Conservation (phyloP, 2,888 invertebrate species). For the Idaea biselata region DNA sequence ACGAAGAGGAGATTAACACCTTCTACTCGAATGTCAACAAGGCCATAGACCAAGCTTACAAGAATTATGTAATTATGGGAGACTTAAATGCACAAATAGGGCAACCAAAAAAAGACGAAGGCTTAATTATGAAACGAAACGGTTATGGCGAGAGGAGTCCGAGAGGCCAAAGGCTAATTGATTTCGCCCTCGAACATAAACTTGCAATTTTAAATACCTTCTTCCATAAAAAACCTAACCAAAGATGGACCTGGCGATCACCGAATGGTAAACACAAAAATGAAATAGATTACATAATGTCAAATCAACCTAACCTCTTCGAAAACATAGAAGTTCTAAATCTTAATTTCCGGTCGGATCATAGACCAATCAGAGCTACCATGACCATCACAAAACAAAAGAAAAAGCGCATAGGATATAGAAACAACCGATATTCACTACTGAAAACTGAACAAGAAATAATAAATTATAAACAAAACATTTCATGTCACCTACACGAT, state of each 20-base stretch:
- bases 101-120: slow-evolving; percentile 5
- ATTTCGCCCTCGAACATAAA: slow-evolving; percentile 19
- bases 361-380: slow-evolving; percentile 14
- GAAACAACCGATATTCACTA: too few species aligned
- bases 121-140: slow-evolving; percentile 5
- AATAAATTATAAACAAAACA: too few species aligned
- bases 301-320: slow-evolving; percentile 10
- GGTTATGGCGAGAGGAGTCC: slow-evolving; percentile 16
- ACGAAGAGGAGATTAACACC: slow-evolving; percentile 16
- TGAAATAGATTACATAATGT: slow-evolving; percentile 23
- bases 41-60: slow-evolving; percentile 16
- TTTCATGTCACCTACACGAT: too few species aligned
- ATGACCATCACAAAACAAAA: too few species aligned
- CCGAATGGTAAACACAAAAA: slow-evolving; percentile 18
- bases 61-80: slow-evolving; percentile 18
- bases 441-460: too few species aligned
- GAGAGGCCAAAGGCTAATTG: slow-evolving; percentile 15
- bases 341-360: slow-evolving; percentile 11
- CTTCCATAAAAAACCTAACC: slow-evolving; percentile 17
- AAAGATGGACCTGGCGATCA: slow-evolving; percentile 21
- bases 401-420: too few species aligned
- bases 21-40: slow-evolving; percentile 22
- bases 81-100: slow-evolving; percentile 20
- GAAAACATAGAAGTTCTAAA: slow-evolving; percentile 14
- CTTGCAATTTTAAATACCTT: slow-evolving; percentile 20